These are phyloP conservation scores for Hippocampus abdominalis DNA, from an alignment of 2,113 vertebrate genomes.

Conservation along the genomic window DNA sequence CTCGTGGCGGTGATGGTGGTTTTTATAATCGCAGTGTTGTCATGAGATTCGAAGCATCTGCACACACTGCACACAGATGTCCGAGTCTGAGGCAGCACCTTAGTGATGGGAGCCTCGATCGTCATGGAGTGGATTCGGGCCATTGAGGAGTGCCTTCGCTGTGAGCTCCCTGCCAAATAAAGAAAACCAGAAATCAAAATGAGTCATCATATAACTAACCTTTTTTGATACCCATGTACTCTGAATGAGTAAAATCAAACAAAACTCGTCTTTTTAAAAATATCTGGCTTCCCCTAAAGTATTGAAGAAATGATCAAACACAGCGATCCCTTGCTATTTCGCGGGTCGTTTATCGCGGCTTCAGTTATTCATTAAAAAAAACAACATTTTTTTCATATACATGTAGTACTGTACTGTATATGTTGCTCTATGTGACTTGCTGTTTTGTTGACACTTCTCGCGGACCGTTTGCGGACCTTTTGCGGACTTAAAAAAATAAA, in stretches of 20 bases:
- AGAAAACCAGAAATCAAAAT: constrained; percentile 5
- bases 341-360: no score
- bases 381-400: no score
- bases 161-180: constrained; percentile 79
- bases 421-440: no score
- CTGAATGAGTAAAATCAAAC: no score
- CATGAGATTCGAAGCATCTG: constrained; percentile 38
- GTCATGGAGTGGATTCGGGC: constrained; percentile 98
- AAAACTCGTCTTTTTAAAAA: constrained; percentile 1
- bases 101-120: constrained; percentile 96
- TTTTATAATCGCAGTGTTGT: constrained; percentile 35
- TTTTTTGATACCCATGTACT: neutral
- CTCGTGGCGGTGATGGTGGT: constrained; percentile 26
- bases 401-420: no score
- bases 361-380: no score
- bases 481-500: no score
- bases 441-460: no score
- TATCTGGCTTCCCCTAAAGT: no score
- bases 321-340: no score
- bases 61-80: constrained; percentile 33
- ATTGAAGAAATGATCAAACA: no score
- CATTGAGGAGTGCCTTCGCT: constrained; percentile 93
- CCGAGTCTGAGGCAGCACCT: constrained; percentile 72
- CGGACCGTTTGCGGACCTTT: no score
- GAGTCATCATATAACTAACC: neutral